phyloP scores from a whole-genome alignment of 2,888 invertebrate species.

The Automeris io region DNA sequence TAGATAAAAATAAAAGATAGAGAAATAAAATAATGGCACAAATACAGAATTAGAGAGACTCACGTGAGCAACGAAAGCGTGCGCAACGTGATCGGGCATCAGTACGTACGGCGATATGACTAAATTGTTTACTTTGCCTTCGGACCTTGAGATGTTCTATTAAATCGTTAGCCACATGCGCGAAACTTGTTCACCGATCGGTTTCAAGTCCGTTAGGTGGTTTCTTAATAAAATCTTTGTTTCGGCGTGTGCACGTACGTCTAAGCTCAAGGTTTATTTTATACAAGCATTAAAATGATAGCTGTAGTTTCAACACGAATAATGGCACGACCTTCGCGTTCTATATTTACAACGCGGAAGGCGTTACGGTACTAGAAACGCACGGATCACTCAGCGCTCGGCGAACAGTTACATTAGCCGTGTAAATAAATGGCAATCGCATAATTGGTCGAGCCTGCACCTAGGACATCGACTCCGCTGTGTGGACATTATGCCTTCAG shows the following conservation, averaged over 20 bases:
- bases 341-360: slow-evolving; percentile 75
- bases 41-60: slow-evolving; percentile 18
- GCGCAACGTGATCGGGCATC: slow-evolving; percentile 39
- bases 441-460: slow-evolving; percentile 24
- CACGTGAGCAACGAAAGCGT: slow-evolving; percentile 45
- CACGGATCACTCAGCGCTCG: slow-evolving; percentile 48
- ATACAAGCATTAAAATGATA: slow-evolving; percentile 34
- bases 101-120: slow-evolving; percentile 18
- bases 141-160: slow-evolving; percentile 28
- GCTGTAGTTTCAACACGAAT: slow-evolving; percentile 46
- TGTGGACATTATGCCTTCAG: background rate
- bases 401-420: slow-evolving; percentile 57
- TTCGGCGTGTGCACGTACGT: slow-evolving; percentile 22
- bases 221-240: slow-evolving; percentile 16
- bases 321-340: slow-evolving; percentile 63
- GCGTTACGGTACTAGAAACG: slow-evolving; percentile 53
- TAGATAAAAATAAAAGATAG: slow-evolving; percentile 15
- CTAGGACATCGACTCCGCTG: slow-evolving; percentile 1
- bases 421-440: slow-evolving; percentile 42
- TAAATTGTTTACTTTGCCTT: slow-evolving; percentile 32
- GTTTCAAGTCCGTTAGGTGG: slow-evolving; percentile 27
- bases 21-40: slow-evolving; percentile 9
- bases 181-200: slow-evolving; percentile 23
- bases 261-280: slow-evolving; percentile 44
- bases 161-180: slow-evolving; percentile 11